phyloP scores from a whole-genome alignment of 2,113 vertebrate species.

The Colinus virginianus region DNA sequence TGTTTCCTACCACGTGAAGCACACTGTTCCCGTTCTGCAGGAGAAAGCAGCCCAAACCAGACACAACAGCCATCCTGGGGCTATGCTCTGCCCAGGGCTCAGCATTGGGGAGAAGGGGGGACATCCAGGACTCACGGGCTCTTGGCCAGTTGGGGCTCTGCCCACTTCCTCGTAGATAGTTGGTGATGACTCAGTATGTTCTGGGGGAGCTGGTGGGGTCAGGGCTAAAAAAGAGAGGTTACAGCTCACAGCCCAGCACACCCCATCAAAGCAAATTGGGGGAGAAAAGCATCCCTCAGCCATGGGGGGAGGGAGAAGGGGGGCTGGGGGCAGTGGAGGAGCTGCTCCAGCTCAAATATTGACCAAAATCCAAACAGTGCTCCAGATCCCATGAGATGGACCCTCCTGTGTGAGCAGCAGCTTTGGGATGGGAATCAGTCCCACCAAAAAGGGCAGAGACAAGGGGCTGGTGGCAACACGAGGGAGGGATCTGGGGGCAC shows the following conservation, averaged over 20 bases:
- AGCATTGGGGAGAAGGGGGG: no score
- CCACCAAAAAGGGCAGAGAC: background rate
- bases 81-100: background rate
- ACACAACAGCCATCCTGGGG: no score
- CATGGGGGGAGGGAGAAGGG: no score
- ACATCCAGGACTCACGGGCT: background rate
- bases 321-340: no score
- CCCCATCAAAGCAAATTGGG: background rate
- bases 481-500: background rate
- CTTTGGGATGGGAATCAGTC: background rate
- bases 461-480: background rate
- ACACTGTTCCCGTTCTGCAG: background rate
- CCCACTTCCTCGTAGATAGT: background rate
- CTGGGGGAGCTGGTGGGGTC: background rate
- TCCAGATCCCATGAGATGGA: background rate
- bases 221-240: background rate
- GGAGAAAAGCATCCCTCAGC: no score
- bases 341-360: background rate
- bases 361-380: background rate
- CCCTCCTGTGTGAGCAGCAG: background rate
- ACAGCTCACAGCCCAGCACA: no score
- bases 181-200: background rate
- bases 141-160: background rate
- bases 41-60: background rate
- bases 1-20: background rate